A percentile compares a stretch with the other conserved stretches of the same genome.
Conservation (phyloP, 2,888 invertebrate genomes). For the Melikaiella ostensackeni region DNA sequence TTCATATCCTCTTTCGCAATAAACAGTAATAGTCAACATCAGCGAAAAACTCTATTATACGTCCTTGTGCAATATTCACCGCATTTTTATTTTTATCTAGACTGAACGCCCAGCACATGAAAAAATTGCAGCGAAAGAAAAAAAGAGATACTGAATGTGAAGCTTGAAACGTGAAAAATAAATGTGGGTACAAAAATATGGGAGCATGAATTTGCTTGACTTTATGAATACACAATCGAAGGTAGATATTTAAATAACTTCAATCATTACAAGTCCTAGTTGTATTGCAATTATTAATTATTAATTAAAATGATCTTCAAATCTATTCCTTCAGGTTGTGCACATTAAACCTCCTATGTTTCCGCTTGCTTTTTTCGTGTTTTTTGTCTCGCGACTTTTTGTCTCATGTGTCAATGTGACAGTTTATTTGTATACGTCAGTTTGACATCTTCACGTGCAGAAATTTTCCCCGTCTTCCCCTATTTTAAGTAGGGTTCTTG, state of each 20-base stretch:
- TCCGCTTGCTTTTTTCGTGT: too few species aligned
- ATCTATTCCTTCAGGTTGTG: too few species aligned
- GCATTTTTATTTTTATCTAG: background rate
- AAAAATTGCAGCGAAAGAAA: background rate
- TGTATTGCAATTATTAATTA: background rate
- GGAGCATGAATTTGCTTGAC: background rate
- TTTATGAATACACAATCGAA: background rate
- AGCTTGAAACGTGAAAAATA: constrained; percentile 1
- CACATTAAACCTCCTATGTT: too few species aligned
- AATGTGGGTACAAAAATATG: background rate
- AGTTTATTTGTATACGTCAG: too few species aligned
- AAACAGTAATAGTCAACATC: constrained; percentile 14
- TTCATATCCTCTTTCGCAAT: background rate
- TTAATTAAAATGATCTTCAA: too few species aligned
- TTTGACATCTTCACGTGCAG: too few species aligned
- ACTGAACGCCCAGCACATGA: background rate
- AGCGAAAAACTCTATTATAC: background rate
- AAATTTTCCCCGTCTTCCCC: too few species aligned
- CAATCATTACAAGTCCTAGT: background rate
- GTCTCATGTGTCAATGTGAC: too few species aligned
- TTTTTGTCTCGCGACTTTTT: too few species aligned
- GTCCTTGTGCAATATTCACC: background rate
- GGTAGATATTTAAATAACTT: too few species aligned
- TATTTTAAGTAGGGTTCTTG: too few species aligned
- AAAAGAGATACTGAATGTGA: background rate